Evolutionary conservation across 2,888 invertebrate genomes (phyloP).

Genomic region (Auanema sp.): DNA sequence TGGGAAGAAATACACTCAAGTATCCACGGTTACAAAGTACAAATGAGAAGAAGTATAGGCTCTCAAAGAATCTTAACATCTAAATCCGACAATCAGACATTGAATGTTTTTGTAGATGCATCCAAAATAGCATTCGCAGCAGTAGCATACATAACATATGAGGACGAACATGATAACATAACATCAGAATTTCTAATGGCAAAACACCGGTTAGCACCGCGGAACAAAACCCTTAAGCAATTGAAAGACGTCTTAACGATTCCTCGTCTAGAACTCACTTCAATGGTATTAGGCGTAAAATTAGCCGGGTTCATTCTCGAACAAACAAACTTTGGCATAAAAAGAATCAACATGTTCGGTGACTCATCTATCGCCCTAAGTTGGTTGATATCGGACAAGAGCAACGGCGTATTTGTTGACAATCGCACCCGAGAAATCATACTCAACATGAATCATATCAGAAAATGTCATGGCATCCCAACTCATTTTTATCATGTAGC

Average conservation of each 20-base stretch:
- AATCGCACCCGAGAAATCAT: constrained; percentile 6
- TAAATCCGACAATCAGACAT: not conserved
- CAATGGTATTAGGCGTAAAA: not conserved
- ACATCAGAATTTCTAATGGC: not conserved
- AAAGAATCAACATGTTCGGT: not conserved
- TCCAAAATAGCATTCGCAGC: not conserved
- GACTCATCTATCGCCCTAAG: constrained; percentile 1
- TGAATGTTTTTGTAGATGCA: not conserved
- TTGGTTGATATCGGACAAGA: not conserved
- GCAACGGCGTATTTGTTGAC: not conserved
- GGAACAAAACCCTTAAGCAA: not conserved
- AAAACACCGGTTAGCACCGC: not conserved
- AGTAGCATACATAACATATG: not conserved
- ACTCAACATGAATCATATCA: not conserved
- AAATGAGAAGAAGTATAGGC: not conserved
- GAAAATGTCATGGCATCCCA: not conserved
- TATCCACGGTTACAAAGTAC: constrained; percentile 1
- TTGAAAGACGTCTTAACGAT: not conserved
- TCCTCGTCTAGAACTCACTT: constrained; percentile 6
- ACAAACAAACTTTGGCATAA: not conserved
- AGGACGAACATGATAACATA: not conserved
- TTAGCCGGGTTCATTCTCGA: not conserved
- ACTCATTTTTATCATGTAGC: constrained; percentile 1
- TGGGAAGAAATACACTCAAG: constrained; percentile 10
- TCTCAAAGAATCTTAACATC: not conserved